Evolutionary conservation across 2,797 vertebrate genomes (phyloP), one percentile per base, ranked within the genome.

Genomic region (Sebastes paucispinis): DNA sequence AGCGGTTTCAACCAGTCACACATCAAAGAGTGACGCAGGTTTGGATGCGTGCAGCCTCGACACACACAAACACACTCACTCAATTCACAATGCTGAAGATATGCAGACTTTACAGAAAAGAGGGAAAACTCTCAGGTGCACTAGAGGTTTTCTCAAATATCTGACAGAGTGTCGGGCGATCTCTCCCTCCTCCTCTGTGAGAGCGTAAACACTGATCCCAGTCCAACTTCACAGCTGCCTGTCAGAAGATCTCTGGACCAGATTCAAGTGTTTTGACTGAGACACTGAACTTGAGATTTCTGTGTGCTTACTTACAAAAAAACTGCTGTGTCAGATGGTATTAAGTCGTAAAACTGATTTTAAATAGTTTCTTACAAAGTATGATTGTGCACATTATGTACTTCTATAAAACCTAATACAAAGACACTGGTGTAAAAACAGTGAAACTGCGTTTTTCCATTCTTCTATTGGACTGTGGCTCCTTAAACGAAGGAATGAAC

Each of bases 51-150:
- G 39, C 39, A 43, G 39, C 39, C 39, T 43, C 39, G 13, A 50
- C 47, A 52, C 47, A n/a, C 47, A 52, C 50, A 47, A 47, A 47
- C 18, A 67, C 34, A 36, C 34, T 36, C 63, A 27, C 55, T 52
- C 9, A n/a, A 25, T 7, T 34, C 3, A 24, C 14, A 32, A 10
- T 6, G 29, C 65, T 34, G 43, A 5, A 73, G 64, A 58, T 39
- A 59, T 18, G 60, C 73, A 80, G 78, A 79, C 73, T 83, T 87
- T 50, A 74, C 84, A 85, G 84, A 62, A 81, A 77, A 52, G 70
- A 76, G 73, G 81, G 83, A 84, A 89, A 90, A 87, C n/a, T 92
- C 84, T 90, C 85, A 89, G 87, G 82, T 85, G 47, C 72, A 59
- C 74, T 66, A 7, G 29, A 90, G 73, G 60, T 82, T 86, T 78